Evolutionary conservation across 2,888 invertebrate species (phyloP), one percentile per base, ranked within the genome.

Genomic region (Megastigmus dorsalis): DNA sequence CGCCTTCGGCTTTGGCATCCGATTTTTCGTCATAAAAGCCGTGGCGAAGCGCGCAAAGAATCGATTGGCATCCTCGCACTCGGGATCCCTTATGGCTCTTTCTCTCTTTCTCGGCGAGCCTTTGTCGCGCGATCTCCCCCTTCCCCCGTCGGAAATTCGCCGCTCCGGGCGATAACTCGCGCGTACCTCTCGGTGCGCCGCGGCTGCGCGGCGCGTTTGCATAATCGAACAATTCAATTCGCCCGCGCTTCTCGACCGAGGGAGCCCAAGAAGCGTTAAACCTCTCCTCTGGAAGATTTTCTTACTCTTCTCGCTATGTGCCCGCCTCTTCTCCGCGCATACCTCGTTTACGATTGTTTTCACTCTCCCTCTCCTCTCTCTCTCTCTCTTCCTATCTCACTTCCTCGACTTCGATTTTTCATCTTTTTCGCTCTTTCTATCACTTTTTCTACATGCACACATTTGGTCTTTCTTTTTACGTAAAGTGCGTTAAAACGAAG

Each of bases 191-290:
- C n/a, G n/a, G n/a, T n/a, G n/a, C n/a, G n/a, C n/a, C n/a, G n/a
- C n/a, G n/a, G n/a, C n/a, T n/a, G n/a, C 36, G 48, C 26, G n/a
- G 52, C 77, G 74, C 55, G 76, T 80, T 81, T 81, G 80, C 81
- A 81, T 82, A 81, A 82, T 81, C 81, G 78, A 81, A 80, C 80
- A 79, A 80, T 81, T 82, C 80, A 79, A 79, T 78, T 79, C 75
- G 36, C 72, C 63, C 55, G 60, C 23, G 55, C 66, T 28, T n/a
- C n/a, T n/a, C n/a, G n/a, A n/a, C n/a, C n/a, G n/a, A n/a, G n/a
- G n/a, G n/a, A n/a, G n/a, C n/a, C n/a, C n/a, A n/a, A n/a, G n/a
- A n/a, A n/a, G n/a, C n/a, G n/a, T n/a, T n/a, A n/a, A n/a, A n/a
- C n/a, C n/a, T n/a, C n/a, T n/a, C n/a, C n/a, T n/a, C n/a, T n/a